Percentiles rank a stretch among this genome's conserved stretches.
phyloP scores from a whole-genome alignment of 2,113 vertebrate species.

The Ginglymostoma cirratum region DNA sequence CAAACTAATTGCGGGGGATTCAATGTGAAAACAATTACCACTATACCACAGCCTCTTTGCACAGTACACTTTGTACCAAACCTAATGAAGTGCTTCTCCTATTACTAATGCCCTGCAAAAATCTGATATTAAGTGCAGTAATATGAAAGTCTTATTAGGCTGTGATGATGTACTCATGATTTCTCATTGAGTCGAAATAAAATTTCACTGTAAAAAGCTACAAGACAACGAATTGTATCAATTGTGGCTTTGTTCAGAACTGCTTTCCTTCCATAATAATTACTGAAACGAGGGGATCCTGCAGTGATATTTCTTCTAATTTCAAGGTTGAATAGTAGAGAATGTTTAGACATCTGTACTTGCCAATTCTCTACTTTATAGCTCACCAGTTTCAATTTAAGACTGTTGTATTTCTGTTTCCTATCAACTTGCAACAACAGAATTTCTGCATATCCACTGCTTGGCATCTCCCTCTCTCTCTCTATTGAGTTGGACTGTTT shows the following conservation, averaged over 20 bases:
- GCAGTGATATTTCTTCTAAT: neutral
- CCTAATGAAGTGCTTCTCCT: neutral
- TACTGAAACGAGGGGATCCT: neutral
- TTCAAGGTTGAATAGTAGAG: neutral
- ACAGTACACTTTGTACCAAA: neutral
- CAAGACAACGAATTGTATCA: constrained; percentile 8
- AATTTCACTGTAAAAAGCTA: constrained; percentile 4
- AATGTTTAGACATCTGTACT: neutral
- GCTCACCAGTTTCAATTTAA: neutral
- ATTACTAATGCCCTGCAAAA: neutral
- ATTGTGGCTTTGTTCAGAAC: constrained; percentile 16
- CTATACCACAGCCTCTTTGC: constrained; percentile 16
- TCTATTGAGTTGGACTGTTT: neutral
- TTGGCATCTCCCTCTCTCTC: neutral
- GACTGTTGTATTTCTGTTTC: neutral
- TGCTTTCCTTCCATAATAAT: neutral
- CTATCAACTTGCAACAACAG: neutral
- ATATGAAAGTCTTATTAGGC: neutral
- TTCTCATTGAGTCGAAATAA: constrained; percentile 20
- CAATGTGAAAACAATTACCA: constrained; percentile 9
- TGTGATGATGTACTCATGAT: neutral
- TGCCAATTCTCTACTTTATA: neutral
- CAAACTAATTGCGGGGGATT: constrained; percentile 29
- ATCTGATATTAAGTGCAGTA: constrained; percentile 11
- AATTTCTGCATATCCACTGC: neutral